A percentile compares a stretch with the other conserved stretches of the same genome.
Evolutionary conservation across 2,797 vertebrate species (phyloP).

Genomic region (Brachyalestes nurse): DNA sequence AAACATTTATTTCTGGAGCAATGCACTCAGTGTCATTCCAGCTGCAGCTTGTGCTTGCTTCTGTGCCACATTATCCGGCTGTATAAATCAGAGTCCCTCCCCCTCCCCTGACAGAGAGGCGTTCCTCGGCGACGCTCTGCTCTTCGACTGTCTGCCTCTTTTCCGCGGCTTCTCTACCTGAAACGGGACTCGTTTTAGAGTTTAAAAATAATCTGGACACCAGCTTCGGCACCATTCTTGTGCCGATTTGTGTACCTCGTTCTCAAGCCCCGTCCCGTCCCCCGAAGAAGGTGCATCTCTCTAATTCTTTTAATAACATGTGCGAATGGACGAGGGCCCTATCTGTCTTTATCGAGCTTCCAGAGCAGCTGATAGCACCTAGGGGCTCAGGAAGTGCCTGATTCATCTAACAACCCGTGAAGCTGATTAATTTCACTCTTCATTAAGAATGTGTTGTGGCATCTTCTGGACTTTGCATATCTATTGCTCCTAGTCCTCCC

Average conservation of each 20-base stretch:
- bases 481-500: constrained; percentile 50
- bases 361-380: constrained; percentile 77
- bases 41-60: constrained; percentile 34
- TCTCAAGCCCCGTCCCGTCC: constrained; percentile 64
- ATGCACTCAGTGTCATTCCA: constrained; percentile 42
- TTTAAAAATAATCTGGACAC: constrained; percentile 80
- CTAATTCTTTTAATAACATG: constrained; percentile 80
- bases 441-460: constrained; percentile 79
- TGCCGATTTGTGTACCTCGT: constrained; percentile 68
- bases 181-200: constrained; percentile 58
- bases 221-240: constrained; percentile 65
- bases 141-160: constrained; percentile 17
- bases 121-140: constrained; percentile 14
- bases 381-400: constrained; percentile 75
- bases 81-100: constrained; percentile 67
- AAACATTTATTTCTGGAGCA: constrained; percentile 53
- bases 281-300: constrained; percentile 71
- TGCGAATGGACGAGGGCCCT: constrained; percentile 77
- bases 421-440: constrained; percentile 86
- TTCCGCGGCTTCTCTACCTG: constrained; percentile 64
- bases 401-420: constrained; percentile 79
- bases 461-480: constrained; percentile 72
- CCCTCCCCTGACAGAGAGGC: constrained; percentile 8
- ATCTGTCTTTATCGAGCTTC: constrained; percentile 76
- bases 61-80: constrained; percentile 53